Base-by-base conservation (phyloP, 2,113 vertebrate species). In the Bungarus multicinctus region DNA sequence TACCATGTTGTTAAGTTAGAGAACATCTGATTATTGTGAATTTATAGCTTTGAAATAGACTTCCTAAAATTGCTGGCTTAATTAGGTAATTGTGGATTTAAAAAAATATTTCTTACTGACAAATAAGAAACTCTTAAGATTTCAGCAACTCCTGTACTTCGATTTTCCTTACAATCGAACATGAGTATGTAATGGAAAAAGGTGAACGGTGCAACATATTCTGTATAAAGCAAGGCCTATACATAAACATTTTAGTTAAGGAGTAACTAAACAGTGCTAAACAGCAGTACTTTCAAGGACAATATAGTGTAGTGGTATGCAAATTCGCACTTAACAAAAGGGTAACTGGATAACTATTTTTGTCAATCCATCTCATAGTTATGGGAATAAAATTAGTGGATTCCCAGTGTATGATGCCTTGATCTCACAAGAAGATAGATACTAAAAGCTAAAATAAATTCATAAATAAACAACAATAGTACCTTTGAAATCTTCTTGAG, bases 401-500 rank as follows among this genome's bases (percentile, higher is more conserved):
- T 1, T 74, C n/a, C 16, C 5, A 2, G 7, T 74, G n/a, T 74
- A 74, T 74, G 69, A 74, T 39, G 34, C 69, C 18, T 39, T 81
- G 34, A 81, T 81, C 34, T 20, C 16, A 39, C 69, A 81, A 39
- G 69, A 81, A 81, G n/a, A 39, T 39, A 34, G 16, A 39, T 20
- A 8, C 39, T 81, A 74, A 39, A 74, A 34, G 16, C 16, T 8
- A 39, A 20, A 74, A 39, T 74, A 81, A 39, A 81, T 39, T 39
- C n/a, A 74, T 81, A 81, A 20, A 81, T 16, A 69, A 39, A n/a
- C 52, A 53, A 94, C 4, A 22, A 95, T 86, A 52, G 6, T 95
- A 98, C 97, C 98, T 98, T 95, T 94, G 8, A 97, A 90, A 25
- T 94, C 95, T 87, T 98, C 96, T 53, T 95, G 91, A 4, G 34